Conservation (phyloP, 2,888 invertebrate genomes). For the Hydroisotoma schaefferi region DNA sequence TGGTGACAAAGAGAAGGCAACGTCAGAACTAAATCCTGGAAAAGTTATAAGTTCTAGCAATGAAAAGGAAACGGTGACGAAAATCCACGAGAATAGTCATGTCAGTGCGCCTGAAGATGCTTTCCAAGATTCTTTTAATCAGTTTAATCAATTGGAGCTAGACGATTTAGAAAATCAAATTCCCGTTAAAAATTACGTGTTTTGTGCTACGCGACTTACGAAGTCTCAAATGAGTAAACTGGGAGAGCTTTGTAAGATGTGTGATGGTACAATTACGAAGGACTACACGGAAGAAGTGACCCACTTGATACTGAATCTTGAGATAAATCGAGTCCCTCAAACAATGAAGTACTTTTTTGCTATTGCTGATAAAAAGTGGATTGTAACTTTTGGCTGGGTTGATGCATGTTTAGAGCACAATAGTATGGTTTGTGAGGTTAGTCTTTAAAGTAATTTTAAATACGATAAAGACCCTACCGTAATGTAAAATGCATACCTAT, state of each 20-base stretch:
- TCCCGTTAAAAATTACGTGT: slow-evolving; percentile 19
- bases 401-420: slow-evolving; percentile 34
- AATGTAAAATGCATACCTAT: too few relatives aligned
- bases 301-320: slow-evolving; percentile 40
- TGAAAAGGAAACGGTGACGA: too few relatives aligned
- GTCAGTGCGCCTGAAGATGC: too few relatives aligned
- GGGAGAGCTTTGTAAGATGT: slow-evolving; percentile 27
- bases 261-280: slow-evolving; percentile 26
- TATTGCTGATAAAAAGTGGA: slow-evolving; percentile 46
- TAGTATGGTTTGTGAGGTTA: slow-evolving; percentile 35
- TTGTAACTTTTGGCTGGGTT: slow-evolving; percentile 44
- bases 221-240: slow-evolving; percentile 23
- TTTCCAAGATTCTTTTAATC: too few relatives aligned
- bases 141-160: neutral
- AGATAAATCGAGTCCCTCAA: slow-evolving; percentile 35
- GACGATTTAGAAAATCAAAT: too few relatives aligned
- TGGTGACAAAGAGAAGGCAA: too few relatives aligned
- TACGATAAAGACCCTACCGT: too few relatives aligned
- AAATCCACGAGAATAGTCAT: too few relatives aligned
- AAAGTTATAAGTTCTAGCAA: too few relatives aligned
- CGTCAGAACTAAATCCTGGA: too few relatives aligned
- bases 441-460: slow-evolving; percentile 16
- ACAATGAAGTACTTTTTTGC: slow-evolving; percentile 47
- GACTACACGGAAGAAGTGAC: slow-evolving; percentile 36
- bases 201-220: slow-evolving; percentile 40